Conservation (phyloP, 2,113 vertebrate species). For the Sebastes schlegelii region DNA sequence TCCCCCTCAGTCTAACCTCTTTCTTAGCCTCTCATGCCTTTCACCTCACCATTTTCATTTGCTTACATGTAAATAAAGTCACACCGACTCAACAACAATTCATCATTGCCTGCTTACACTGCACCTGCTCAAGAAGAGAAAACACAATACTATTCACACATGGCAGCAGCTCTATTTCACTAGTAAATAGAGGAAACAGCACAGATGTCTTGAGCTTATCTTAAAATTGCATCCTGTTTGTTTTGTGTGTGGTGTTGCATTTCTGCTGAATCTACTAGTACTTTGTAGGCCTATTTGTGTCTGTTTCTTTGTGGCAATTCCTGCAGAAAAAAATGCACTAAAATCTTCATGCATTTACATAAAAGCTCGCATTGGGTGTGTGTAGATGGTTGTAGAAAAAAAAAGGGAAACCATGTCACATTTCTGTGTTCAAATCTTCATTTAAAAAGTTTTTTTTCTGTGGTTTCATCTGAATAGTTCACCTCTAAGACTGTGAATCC, state of each 20-base stretch:
- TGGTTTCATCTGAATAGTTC: not conserved
- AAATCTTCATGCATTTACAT: not conserved
- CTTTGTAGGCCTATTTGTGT: not conserved
- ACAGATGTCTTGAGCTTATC: not conserved
- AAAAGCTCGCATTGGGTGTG: not conserved
- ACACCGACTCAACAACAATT: not conserved
- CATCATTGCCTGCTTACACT: constrained; percentile 3
- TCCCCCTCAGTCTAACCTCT: not conserved
- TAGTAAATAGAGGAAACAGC: not conserved
- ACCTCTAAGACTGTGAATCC: not conserved
- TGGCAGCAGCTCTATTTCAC: not conserved
- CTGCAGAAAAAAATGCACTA: not conserved
- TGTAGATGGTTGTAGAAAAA: too few relatives aligned
- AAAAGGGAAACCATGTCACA: not conserved
- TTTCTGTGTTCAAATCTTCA: not conserved
- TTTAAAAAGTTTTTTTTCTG: not conserved
- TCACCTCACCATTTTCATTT: constrained; percentile 41
- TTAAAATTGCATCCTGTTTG: not conserved
- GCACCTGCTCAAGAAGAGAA: constrained; percentile 10
- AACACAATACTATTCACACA: not conserved
- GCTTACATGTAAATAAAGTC: constrained; percentile 16
- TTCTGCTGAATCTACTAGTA: not conserved
- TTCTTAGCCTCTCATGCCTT: not conserved
- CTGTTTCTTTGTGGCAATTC: not conserved
- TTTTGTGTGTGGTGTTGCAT: not conserved